Conservation (phyloP, 2,113 vertebrate genomes). For the Melanostigma gelatinosum region DNA sequence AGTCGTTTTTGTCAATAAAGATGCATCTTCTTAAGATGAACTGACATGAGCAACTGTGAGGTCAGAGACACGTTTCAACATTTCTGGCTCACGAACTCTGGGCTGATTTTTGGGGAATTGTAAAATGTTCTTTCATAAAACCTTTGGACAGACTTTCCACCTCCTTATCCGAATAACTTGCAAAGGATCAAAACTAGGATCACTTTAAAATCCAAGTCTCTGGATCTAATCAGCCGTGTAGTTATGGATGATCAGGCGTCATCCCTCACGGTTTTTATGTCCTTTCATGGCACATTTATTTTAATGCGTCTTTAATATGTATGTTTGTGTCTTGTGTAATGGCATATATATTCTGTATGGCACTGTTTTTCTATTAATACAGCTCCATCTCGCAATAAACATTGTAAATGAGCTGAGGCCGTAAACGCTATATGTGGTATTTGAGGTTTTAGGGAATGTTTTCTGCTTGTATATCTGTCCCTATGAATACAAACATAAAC, state of each 20-base stretch:
- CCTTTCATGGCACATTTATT: conserved; percentile 27
- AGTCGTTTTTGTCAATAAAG: background rate
- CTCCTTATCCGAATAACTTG: background rate
- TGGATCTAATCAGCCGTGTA: conserved; percentile 11
- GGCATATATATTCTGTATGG: conserved; percentile 5
- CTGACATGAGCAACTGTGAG: background rate
- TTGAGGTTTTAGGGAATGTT: conserved; percentile 19
- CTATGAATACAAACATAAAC: conserved; percentile 44
- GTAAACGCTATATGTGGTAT: conserved; percentile 30
- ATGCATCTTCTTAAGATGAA: background rate
- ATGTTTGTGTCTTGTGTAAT: conserved; percentile 20
- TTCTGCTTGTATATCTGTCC: conserved; percentile 24
- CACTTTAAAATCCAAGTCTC: conserved; percentile 5
- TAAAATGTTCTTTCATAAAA: conserved; percentile 33
- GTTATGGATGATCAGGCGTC: conserved; percentile 14
- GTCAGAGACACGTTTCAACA: conserved; percentile 1
- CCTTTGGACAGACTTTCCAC: conserved; percentile 4
- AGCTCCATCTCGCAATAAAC: conserved; percentile 27
- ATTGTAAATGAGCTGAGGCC: conserved; percentile 5
- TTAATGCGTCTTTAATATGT: conserved; percentile 34
- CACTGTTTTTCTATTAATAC: background rate
- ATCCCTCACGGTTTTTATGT: conserved; percentile 10
- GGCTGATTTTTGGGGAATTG: conserved; percentile 5
- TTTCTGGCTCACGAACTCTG: background rate
- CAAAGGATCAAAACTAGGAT: conserved; percentile 18